Base-by-base conservation (phyloP, 2,888 invertebrate species). In the Tridacna crocea region DNA sequence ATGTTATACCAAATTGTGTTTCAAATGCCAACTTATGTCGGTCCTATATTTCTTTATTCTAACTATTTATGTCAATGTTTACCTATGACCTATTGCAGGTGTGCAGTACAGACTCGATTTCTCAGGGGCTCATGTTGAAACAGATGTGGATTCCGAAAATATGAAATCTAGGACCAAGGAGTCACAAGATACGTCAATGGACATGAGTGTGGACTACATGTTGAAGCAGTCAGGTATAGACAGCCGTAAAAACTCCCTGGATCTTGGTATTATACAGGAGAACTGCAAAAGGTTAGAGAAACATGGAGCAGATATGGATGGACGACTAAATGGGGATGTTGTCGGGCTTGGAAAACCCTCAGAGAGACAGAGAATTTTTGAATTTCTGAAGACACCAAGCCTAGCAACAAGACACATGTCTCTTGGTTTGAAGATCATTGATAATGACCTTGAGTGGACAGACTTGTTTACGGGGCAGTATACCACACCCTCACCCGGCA, bases 31-130 rank as follows among this genome's bases (percentile, higher is more conserved):
- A 36, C 36, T 36, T 36, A 4, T 36, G 36, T 36, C 36, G 8
- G 36, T 8, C 36, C 36, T 36, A 36, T 36, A 36, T 36, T 4
- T 8, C 36, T 36, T 36, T 36, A 36, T 36, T 2, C 36, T 36
- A 36, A 36, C 8, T 36, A 36, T 36, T 8, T 8, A 36, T 36
- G 36, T 36, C 36, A 36, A 2, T 36, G 36, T 36, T 36, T 36
- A 36, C 36, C 8, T 36, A 36, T 8, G 36, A 8, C 36, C 36
- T 36, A 36, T 36, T 36, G 8, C 78, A 77, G 87, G 82, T 48
- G 73, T 75, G 13, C 87, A 87, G 79, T 92, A 91, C 82, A 80
- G 91, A 68, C 80, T 92, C 46, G 92, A 92, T 66, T 92, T 91
- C 84, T 89, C 91, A 51, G 89, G 89, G 63, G 81, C 90, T 36